These are phyloP conservation scores for Ophion costatus DNA, from an alignment of 2,888 invertebrate genomes.

Conservation along the genomic window DNA sequence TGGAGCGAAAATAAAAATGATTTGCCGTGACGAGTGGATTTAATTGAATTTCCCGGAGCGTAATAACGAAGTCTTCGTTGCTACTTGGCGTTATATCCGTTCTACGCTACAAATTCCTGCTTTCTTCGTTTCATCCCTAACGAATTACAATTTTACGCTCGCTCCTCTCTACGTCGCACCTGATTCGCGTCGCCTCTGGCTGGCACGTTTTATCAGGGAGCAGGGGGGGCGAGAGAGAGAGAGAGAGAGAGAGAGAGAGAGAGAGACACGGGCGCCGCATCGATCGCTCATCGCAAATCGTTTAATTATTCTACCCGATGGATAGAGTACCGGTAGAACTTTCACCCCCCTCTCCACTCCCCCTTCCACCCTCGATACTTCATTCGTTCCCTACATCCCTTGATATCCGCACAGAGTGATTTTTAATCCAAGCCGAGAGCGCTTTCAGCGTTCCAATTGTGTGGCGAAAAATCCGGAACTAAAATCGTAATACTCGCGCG, in stretches of 20 bases:
- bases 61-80: slow-evolving; percentile 70
- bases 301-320: slow-evolving; percentile 74
- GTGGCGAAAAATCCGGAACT: slow-evolving; percentile 32
- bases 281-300: slow-evolving; percentile 74
- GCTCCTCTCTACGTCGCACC: slow-evolving; percentile 23
- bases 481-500: slow-evolving; percentile 27
- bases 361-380: slow-evolving; percentile 12
- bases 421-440: slow-evolving; percentile 71
- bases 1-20: slow-evolving; percentile 43
- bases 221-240: neutral
- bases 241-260: too few relatives aligned
- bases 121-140: slow-evolving; percentile 49
- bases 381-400: slow-evolving; percentile 63
- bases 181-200: slow-evolving; percentile 1
- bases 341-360: slow-evolving; percentile 39
- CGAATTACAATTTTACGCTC: slow-evolving; percentile 51
- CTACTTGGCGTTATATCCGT: slow-evolving; percentile 37
- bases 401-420: slow-evolving; percentile 71
- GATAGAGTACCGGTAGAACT: slow-evolving; percentile 27
- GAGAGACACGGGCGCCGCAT: slow-evolving; percentile 18
- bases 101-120: slow-evolving; percentile 12
- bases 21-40: slow-evolving; percentile 71
- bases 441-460: slow-evolving; percentile 15
- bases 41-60: slow-evolving; percentile 74
- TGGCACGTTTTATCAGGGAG: slow-evolving; percentile 14